Conservation (phyloP, 2,797 vertebrate genomes). For the Bufotes viridis region DNA sequence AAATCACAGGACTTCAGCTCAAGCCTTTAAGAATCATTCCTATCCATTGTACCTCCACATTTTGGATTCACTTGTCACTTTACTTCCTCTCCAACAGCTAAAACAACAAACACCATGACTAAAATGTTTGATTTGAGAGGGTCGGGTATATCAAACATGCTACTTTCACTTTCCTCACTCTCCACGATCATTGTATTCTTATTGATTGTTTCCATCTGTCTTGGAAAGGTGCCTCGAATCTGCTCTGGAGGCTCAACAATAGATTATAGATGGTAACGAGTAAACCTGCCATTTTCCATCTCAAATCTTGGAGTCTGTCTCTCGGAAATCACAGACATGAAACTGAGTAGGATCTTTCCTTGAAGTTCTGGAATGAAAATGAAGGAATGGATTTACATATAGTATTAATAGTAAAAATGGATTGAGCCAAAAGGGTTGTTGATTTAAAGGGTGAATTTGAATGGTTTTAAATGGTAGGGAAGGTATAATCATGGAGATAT, state of each 20-base stretch:
- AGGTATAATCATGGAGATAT: background rate
- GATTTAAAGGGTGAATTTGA: background rate
- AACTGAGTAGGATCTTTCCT: background rate
- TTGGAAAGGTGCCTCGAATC: constrained; percentile 18
- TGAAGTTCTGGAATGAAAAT: constrained; percentile 5
- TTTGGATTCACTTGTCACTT: constrained; percentile 19
- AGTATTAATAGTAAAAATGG: background rate
- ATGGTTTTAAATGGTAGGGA: background rate
- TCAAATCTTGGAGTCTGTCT: background rate
- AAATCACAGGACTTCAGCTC: background rate
- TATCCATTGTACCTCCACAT: background rate
- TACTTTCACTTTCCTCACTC: constrained; percentile 29
- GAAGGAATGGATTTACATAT: background rate
- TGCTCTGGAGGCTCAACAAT: constrained; percentile 14
- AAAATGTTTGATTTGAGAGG: constrained; percentile 30
- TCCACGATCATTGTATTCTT: background rate
- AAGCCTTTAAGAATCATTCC: background rate
- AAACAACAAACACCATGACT: constrained; percentile 39
- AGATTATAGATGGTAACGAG: constrained; percentile 33
- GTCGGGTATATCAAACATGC: constrained; percentile 29
- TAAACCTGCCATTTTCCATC: constrained; percentile 39
- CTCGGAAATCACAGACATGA: constrained; percentile 15
- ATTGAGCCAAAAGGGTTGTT: background rate
- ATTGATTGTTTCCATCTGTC: constrained; percentile 49
- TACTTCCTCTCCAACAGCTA: constrained; percentile 35